These are phyloP conservation scores for Plestiodon gilberti DNA, from an alignment of 2,113 vertebrate genomes.

Conservation along the genomic window DNA sequence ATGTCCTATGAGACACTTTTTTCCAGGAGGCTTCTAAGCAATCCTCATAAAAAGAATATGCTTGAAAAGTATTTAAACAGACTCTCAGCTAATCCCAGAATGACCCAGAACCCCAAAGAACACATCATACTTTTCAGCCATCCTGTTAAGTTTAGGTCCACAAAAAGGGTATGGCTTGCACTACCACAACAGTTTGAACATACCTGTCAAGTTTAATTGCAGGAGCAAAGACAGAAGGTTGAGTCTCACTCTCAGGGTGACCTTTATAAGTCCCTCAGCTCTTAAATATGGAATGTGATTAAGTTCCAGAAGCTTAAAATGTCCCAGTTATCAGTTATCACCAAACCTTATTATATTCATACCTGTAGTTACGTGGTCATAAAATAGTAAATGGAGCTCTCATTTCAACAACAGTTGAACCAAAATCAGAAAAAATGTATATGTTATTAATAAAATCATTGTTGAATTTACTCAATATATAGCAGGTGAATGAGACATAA, in stretches of 20 bases:
- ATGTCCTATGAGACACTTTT: background rate
- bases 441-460: background rate
- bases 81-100: background rate
- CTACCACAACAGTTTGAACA: background rate
- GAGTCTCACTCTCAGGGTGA: background rate
- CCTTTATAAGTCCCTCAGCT: background rate
- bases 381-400: background rate
- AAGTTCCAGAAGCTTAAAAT: slow-evolving; percentile 17
- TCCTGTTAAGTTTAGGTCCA: background rate
- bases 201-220: background rate
- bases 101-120: background rate
- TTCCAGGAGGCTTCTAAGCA: background rate
- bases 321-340: slow-evolving; percentile 26
- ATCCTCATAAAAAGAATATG: background rate
- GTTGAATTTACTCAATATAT: background rate
- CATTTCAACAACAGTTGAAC: background rate
- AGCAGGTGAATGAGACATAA: background rate
- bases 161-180: fast-evolving
- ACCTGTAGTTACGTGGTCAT: background rate
- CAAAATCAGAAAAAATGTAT: background rate
- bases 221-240: background rate
- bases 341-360: background rate
- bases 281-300: slow-evolving; percentile 8
- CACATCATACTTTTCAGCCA: background rate
- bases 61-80: background rate